Evolutionary conservation across 2,797 vertebrate species (phyloP).

Genomic region (Mallotus villosus): DNA sequence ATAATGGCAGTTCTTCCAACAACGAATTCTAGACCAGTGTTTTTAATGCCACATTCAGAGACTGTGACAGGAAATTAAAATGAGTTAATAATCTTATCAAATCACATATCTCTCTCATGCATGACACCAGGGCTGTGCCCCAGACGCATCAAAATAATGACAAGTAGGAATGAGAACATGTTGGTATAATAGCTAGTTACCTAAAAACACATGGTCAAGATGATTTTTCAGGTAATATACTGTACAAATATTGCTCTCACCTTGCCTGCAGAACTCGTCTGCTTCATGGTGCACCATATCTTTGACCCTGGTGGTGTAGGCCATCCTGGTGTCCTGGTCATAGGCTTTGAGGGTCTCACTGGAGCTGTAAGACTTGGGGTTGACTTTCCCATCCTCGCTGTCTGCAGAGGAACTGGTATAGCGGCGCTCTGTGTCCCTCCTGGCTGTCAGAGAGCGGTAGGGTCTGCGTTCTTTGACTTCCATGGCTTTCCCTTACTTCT

Average conservation of each 20-base stretch:
- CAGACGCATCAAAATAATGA: not conserved
- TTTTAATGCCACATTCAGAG: conserved; percentile 38
- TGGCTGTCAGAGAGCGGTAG: conserved; percentile 93
- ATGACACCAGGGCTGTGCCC: not conserved
- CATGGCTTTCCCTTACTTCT: conserved; percentile 80
- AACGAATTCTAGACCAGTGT: conserved; percentile 31
- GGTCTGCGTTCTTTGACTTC: conserved; percentile 97
- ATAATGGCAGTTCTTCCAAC: conserved; percentile 41
- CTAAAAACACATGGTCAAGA: not conserved
- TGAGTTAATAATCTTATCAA: conserved; percentile 46
- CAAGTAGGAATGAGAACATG: no score
- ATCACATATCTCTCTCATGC: conserved; percentile 30
- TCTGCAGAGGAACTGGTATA: conserved; percentile 95
- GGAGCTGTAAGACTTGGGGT: conserved; percentile 97
- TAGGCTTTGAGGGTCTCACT: conserved; percentile 98
- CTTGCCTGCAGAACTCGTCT: conserved; percentile 90
- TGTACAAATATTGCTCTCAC: conserved; percentile 64
- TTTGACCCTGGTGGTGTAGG: conserved; percentile 87
- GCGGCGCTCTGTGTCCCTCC: conserved; percentile 89
- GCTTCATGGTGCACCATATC: conserved; percentile 95
- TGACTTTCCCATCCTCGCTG: conserved; percentile 90
- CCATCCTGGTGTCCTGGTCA: conserved; percentile 91
- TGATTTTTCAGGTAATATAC: not conserved
- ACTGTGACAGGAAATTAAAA: conserved; percentile 27
- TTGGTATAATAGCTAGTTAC: not conserved